Conservation (phyloP, 2,888 invertebrate species). For the Leucozona laternaria region DNA sequence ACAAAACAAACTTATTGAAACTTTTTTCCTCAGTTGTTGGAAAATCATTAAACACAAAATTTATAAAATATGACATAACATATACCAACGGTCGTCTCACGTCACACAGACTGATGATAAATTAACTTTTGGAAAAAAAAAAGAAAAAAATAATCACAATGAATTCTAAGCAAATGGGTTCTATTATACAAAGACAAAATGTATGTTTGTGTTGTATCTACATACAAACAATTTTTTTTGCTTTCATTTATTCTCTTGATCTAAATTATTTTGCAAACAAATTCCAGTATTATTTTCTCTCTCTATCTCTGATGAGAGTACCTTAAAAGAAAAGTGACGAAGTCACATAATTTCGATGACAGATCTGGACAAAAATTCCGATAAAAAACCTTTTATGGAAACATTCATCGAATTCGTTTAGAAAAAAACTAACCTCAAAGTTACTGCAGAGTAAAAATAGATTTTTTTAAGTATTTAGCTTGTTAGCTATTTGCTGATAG, state of each 20-base stretch:
- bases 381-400: background rate
- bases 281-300: background rate
- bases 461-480: background rate
- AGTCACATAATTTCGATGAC: constrained; percentile 53
- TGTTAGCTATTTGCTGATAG: background rate
- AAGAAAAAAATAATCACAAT: background rate
- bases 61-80: constrained; percentile 4
- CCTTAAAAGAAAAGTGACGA: constrained; percentile 37
- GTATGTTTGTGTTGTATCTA: background rate
- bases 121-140: background rate
- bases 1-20: background rate
- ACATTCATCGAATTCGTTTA: background rate
- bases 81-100: background rate
- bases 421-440: background rate
- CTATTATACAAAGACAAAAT: background rate
- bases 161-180: background rate
- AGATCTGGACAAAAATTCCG: constrained; percentile 46
- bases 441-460: background rate
- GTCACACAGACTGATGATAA: background rate
- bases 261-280: constrained; percentile 13
- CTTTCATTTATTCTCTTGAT: background rate
- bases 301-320: background rate
- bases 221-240: background rate
- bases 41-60: background rate
- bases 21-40: background rate